Evolutionary conservation across 2,113 vertebrate species (phyloP), one percentile per base, ranked within the genome.

Genomic region (Rhombomys opimus): DNA sequence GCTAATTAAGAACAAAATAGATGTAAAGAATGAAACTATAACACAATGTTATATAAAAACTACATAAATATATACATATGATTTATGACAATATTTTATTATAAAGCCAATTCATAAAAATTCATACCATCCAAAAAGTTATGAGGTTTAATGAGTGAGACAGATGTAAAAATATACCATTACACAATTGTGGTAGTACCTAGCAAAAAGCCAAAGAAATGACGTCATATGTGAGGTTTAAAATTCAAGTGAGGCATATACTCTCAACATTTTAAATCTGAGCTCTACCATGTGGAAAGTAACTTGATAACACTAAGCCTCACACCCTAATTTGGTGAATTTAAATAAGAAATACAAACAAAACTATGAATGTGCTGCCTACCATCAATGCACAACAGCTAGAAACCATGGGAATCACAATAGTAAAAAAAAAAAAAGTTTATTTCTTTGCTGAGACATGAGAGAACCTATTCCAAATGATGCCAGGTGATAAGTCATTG

Each of bases 241-340:
- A 75, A 93, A 25, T 10, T 86, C 54, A 76, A 17, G 4, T 0
- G 67, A 86, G 35, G 89, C 63, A 88, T 57, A 94, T 14, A 73
- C 17, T 92, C 13, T 54, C 65, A 94, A 67, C 22, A 7, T 70
- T 88, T 54, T 80, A 90, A 68, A 90, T 52, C 57, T 94, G 38
- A 80, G 76, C 2, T 76, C 50, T 86, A 17, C 6, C n/a, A 57
- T 7, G 68, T 70, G 12, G 0, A 78, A 89, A 59, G 13, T 81
- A n/a, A 76, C 35, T 70, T 52, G 2, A 54, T 30, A 41, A 90
- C 38, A 84, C 27, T 72, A 84, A 95, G 1, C 20, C 32, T 88
- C 18, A 72, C 35, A 17, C 20, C 35, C 5, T 89, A 88, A 35
- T 63, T 78, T 72, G 0, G 8, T 22, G 22, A 23, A 76, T 59